Evolutionary conservation across 2,113 vertebrate species (phyloP), one percentile per base, ranked within the genome.

Genomic region (Falcunculus frontatus): DNA sequence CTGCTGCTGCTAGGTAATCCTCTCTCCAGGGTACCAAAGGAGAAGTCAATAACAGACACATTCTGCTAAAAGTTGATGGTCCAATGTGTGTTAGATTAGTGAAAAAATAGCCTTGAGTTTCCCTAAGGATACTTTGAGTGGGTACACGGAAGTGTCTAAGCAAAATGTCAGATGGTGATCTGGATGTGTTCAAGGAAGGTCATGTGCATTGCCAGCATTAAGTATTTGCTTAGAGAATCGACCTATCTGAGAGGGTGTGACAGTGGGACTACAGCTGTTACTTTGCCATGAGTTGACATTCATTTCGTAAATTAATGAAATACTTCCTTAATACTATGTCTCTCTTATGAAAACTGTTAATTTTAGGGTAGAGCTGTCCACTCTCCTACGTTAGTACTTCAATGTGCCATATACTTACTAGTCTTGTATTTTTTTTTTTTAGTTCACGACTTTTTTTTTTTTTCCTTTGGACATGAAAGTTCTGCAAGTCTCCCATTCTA

Each of bases 91-190:
- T 77, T 84, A 56, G 83, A 68, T 68, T 29, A 84, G 77, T 72
- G 89, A 64, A 83, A 82, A 93, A 55, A 60, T 33, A 91, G 41
- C 53, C 23, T 69, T 80, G 63, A 65, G 37, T 90, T 96, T 93
- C 88, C 82, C 79, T 80, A 13, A 82, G 88, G 65, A 13, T 75
- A 16, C 3, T 90, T 89, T 37, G 68, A 90, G 76, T 41, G 44
- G 64, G 60, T 93, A 41, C 39, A 42, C 77, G 76, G 69, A 83
- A 90, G 76, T 56, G 42, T 78, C 60, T 56, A 78, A 89, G 91
- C 80, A 87, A 89, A 97, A 94, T 95, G 77, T 92, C 89, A 91
- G 37, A 9, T 84, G 67, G 55, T 88, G 73, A 77, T 90, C 50
- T 90, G 76, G 55, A 50, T 80, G 35, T 92, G 50, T 65, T 90